Evolutionary conservation across 2,797 vertebrate genomes (phyloP).

Genomic region (Pseudochaenichthys georgianus): DNA sequence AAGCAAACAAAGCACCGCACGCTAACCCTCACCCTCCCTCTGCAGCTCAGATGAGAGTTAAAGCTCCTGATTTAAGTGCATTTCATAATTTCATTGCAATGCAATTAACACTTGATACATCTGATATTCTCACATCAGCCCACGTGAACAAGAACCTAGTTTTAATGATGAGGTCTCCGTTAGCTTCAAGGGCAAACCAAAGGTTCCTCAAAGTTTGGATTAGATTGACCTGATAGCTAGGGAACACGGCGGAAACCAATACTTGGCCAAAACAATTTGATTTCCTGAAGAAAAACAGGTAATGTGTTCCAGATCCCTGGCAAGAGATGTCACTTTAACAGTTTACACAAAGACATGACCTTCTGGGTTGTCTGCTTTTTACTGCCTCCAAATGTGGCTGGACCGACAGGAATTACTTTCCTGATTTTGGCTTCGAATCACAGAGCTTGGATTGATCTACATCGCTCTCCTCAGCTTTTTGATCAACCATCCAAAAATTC

Average conservation of each 20-base stretch:
- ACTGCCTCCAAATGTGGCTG: slow-evolving; percentile 30
- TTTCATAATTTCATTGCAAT: slow-evolving; percentile 39
- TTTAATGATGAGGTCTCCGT: slow-evolving; percentile 26
- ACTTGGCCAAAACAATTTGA: slow-evolving; percentile 38
- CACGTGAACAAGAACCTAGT: slow-evolving; percentile 19
- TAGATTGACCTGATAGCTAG: slow-evolving; percentile 41
- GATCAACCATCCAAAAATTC: slow-evolving; percentile 25
- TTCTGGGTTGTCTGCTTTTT: slow-evolving; percentile 19
- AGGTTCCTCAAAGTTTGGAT: slow-evolving; percentile 48
- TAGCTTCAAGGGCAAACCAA: slow-evolving; percentile 28
- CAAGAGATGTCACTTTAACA: slow-evolving; percentile 56
- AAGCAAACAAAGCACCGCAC: slow-evolving; percentile 73
- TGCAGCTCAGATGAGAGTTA: slow-evolving; percentile 17
- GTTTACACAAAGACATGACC: slow-evolving; percentile 42
- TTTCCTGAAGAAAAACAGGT: slow-evolving; percentile 39
- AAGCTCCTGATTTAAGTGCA: slow-evolving; percentile 48
- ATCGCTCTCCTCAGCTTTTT: slow-evolving; percentile 2
- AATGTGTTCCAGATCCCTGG: slow-evolving; percentile 56
- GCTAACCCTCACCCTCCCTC: slow-evolving; percentile 20
- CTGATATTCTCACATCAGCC: slow-evolving; percentile 26
- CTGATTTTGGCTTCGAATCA: slow-evolving; percentile 25
- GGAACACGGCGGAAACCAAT: slow-evolving; percentile 49
- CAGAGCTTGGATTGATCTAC: slow-evolving; percentile 33
- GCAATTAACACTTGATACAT: slow-evolving; percentile 21
- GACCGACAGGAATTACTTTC: slow-evolving; percentile 28